A percentile compares a stretch with the other conserved stretches of the same genome.
These are phyloP conservation scores for Perdita meconis DNA, from an alignment of 2,888 invertebrate species.

Conservation along the genomic window DNA sequence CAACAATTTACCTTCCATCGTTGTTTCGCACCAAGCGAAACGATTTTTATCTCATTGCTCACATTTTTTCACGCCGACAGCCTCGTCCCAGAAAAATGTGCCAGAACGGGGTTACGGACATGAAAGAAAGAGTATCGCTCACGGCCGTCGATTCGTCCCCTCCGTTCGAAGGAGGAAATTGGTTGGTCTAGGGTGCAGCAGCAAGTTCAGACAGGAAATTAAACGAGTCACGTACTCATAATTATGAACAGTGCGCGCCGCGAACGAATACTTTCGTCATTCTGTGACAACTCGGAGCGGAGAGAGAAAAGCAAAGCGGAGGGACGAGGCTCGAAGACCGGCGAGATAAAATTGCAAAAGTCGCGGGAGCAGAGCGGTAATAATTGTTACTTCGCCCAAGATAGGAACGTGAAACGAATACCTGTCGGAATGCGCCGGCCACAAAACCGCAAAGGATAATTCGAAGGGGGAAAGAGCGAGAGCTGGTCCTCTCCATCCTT, in stretches of 20 bases:
- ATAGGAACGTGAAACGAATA: conserved; percentile 79
- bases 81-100: conserved; percentile 5
- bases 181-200: conserved; percentile 66
- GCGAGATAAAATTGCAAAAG: conserved; percentile 73
- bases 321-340: conserved; percentile 17
- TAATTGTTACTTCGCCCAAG: conserved; percentile 76
- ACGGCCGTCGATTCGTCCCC: conserved; percentile 50
- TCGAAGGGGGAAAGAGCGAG: conserved; percentile 59
- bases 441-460: conserved; percentile 76
- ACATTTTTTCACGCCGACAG: conserved; percentile 11
- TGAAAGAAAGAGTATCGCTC: conserved; percentile 46
- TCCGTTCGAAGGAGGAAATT: conserved; percentile 74
- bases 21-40: background rate
- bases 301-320: conserved; percentile 27
- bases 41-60: background rate
- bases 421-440: conserved; percentile 68
- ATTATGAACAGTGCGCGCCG: conserved; percentile 78
- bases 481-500: conserved; percentile 6
- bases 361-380: conserved; percentile 73
- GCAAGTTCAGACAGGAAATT: conserved; percentile 78
- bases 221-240: conserved; percentile 82
- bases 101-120: background rate
- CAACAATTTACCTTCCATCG: background rate
- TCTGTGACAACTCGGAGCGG: conserved; percentile 28
- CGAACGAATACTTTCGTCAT: conserved; percentile 38